Conservation (phyloP, 2,113 vertebrate species). For the Corythornis vintsioides region DNA sequence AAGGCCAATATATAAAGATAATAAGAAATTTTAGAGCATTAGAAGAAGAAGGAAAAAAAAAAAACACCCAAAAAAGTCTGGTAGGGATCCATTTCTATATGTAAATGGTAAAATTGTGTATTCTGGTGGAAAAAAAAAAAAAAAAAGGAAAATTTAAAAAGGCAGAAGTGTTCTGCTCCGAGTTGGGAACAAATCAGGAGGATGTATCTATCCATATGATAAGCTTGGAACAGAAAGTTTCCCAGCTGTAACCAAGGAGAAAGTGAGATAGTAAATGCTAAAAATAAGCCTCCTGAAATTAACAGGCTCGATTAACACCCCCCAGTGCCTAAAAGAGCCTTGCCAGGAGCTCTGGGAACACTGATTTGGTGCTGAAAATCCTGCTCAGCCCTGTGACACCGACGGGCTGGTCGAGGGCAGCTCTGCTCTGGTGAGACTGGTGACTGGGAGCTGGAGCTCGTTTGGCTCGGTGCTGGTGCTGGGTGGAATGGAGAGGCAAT, state of each 20-base stretch:
- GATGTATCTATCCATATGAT: conserved; percentile 24
- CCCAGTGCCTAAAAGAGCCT: neutral
- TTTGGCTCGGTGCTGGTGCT: neutral
- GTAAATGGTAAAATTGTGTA: conserved; percentile 6
- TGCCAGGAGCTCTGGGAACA: neutral
- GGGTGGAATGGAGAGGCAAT: neutral
- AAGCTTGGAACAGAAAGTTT: conserved; percentile 51
- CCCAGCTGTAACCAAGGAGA: conserved; percentile 63
- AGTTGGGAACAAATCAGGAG: conserved; percentile 38
- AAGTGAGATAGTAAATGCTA: conserved; percentile 54
- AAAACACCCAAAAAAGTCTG: neutral
- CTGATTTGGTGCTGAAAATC: neutral
- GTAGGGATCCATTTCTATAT: neutral
- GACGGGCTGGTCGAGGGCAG: neutral
- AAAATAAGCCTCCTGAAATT: conserved; percentile 36
- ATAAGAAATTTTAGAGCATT: neutral
- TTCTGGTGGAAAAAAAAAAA: neutral
- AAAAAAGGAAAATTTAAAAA: neutral
- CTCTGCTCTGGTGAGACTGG: neutral
- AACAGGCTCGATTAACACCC: neutral
- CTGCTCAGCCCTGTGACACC: neutral
- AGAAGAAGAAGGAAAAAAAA: neutral
- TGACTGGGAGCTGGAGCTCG: neutral
- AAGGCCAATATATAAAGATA: neutral
- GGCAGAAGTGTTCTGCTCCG: conserved; percentile 2